These are phyloP conservation scores for Cryptoblepharus egeriae DNA, from an alignment of 2,797 vertebrate genomes.

Conservation along the genomic window DNA sequence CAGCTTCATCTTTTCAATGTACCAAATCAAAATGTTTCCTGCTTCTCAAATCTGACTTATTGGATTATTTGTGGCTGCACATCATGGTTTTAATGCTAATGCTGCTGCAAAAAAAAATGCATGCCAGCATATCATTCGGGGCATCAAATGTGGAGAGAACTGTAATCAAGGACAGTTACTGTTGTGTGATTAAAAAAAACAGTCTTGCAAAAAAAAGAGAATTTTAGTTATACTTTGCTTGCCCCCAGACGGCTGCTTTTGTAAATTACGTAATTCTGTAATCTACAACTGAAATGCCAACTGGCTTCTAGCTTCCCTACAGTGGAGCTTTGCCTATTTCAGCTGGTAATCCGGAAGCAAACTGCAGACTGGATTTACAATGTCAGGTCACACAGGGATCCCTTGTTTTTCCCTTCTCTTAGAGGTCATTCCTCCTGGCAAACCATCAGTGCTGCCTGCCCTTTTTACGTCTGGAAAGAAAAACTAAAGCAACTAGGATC, in stretches of 20 bases:
- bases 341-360: conserved; percentile 61
- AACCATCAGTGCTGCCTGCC: background rate
- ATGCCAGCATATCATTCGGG: background rate
- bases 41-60: background rate
- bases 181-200: background rate
- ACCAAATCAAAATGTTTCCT: background rate
- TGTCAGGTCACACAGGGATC: conserved; percentile 49
- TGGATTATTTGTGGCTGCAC: background rate
- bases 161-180: conserved; percentile 20
- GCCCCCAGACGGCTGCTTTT: conserved; percentile 33
- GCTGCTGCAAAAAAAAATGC: background rate
- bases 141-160: conserved; percentile 22
- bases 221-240: conserved; percentile 31
- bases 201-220: conserved; percentile 13
- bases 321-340: conserved; percentile 58
- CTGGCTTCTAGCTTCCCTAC: conserved; percentile 37
- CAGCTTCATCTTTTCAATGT: background rate
- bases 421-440: conserved; percentile 30
- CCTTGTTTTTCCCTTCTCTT: conserved; percentile 47
- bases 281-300: conserved; percentile 52
- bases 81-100: background rate
- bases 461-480: background rate
- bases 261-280: conserved; percentile 57
- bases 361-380: conserved; percentile 51
- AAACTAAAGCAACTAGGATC: background rate